Evolutionary conservation across 2,888 invertebrate genomes (phyloP).

Genomic region (Andrena marginata): DNA sequence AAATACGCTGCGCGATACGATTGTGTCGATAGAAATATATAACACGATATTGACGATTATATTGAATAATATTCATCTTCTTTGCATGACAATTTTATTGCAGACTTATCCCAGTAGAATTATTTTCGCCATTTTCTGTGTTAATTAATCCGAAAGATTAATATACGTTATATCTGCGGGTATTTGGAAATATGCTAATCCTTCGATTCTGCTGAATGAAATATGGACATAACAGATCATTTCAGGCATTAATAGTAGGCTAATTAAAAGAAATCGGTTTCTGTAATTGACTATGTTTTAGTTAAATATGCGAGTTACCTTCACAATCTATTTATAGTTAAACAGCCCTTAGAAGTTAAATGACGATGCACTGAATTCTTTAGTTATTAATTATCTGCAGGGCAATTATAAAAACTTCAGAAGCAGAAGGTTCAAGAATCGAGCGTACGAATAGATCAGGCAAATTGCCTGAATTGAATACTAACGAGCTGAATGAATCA

Average conservation of each 20-base stretch:
- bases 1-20: too few relatives aligned
- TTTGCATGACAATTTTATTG: too few relatives aligned
- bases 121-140: too few relatives aligned
- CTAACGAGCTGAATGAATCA: constrained; percentile 57
- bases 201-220: not conserved
- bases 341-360: not conserved
- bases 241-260: not conserved
- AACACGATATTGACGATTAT: too few relatives aligned
- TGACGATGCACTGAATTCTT: constrained; percentile 6
- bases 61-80: too few relatives aligned
- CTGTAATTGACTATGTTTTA: not conserved
- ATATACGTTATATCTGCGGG: too few relatives aligned
- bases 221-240: not conserved
- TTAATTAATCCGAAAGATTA: too few relatives aligned
- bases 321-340: constrained; percentile 1
- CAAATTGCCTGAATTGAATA: constrained; percentile 62
- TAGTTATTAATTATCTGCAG: constrained; percentile 36
- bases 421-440: constrained; percentile 42
- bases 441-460: constrained; percentile 37
- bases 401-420: constrained; percentile 31
- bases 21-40: too few relatives aligned
- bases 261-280: not conserved
- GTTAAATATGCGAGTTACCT: not conserved
- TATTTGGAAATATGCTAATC: not conserved
- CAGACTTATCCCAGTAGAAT: too few relatives aligned